Percentiles rank a stretch among this genome's conserved stretches.
phyloP scores from a whole-genome alignment of 2,113 vertebrate genomes.

The Chlorocebus sabaeus region DNA sequence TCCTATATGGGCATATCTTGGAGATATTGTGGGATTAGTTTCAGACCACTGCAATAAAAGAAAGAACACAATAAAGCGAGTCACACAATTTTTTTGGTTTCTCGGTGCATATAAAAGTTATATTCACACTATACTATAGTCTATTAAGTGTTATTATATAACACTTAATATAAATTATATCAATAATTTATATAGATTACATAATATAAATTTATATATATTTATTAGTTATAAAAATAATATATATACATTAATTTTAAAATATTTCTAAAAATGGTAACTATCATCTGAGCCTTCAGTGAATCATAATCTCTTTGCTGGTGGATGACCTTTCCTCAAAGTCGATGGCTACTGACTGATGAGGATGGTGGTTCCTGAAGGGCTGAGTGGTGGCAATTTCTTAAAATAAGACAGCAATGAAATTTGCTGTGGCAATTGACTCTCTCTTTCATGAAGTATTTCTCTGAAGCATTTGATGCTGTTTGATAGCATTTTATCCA shows the following conservation, averaged over 20 bases:
- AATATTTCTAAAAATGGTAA: not conserved
- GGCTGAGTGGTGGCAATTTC: not conserved
- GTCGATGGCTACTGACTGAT: not conserved
- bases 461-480: not conserved
- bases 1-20: not conserved
- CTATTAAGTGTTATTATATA: not conserved
- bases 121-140: not conserved
- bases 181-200: not conserved
- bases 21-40: not conserved
- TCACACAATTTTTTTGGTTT: not conserved
- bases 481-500: not conserved
- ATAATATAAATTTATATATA: no score
- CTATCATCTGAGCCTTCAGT: not conserved
- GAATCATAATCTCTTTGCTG: not conserved
- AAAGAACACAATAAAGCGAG: not conserved
- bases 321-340: not conserved
- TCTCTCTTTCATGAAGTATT: not conserved
- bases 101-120: not conserved
- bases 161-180: not conserved
- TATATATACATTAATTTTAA: not conserved
- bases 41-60: not conserved
- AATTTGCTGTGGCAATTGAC: not conserved
- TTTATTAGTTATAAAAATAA: not conserved
- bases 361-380: not conserved
- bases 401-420: not conserved